phyloP scores from a whole-genome alignment of 2,797 vertebrate species.

The Darevskia mixta region DNA sequence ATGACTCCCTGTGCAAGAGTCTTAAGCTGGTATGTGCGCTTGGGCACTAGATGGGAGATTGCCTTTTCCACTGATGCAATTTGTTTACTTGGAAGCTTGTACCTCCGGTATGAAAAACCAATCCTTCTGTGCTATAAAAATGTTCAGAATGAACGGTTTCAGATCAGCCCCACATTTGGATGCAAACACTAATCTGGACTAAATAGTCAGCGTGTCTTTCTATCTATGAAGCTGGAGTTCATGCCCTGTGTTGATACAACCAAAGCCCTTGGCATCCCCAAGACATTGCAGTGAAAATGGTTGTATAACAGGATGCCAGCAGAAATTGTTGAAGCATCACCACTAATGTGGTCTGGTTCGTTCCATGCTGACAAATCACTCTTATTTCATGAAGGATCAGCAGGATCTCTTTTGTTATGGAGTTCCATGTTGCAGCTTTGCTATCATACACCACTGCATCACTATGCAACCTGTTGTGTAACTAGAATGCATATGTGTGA shows the following conservation, averaged over 20 bases:
- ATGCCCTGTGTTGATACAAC: not conserved
- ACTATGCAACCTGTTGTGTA: not conserved
- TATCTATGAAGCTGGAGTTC: not conserved
- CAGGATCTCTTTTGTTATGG: not conserved
- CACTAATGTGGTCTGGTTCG: not conserved
- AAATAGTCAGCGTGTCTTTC: slow-evolving; percentile 1
- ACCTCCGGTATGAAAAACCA: slow-evolving; percentile 30
- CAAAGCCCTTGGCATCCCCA: not conserved
- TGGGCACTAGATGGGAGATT: slow-evolving; percentile 35
- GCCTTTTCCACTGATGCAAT: slow-evolving; percentile 33
- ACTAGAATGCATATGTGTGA: not conserved
- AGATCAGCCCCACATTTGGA: slow-evolving; percentile 9
- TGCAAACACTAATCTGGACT: not conserved
- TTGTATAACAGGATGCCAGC: not conserved
- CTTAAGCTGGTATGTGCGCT: slow-evolving; percentile 29
- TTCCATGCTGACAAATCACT: not conserved
- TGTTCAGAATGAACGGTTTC: slow-evolving; percentile 21
- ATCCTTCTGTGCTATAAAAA: slow-evolving; percentile 45
- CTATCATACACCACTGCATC: not conserved
- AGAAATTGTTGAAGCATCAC: not conserved
- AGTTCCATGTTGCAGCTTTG: not conserved
- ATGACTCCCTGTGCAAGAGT: slow-evolving; percentile 32
- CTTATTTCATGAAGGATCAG: not conserved
- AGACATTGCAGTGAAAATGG: not conserved
- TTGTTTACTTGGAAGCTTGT: slow-evolving; percentile 20